A percentile compares a stretch with the other conserved stretches of the same genome.
Evolutionary conservation across 2,888 invertebrate genomes (phyloP).

Genomic region (Cantharis rufa): DNA sequence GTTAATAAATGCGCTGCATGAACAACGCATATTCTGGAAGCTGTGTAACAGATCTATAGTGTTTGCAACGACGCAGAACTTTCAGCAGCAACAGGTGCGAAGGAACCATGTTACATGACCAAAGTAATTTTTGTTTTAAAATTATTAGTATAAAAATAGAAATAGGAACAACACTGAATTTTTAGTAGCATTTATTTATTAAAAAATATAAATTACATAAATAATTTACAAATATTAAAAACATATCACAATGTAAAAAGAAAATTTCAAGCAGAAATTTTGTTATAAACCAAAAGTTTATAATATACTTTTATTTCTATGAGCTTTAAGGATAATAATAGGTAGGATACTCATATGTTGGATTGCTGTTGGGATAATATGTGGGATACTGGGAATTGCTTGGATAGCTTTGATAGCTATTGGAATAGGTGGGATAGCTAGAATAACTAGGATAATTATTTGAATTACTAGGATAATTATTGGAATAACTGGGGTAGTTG

Average conservation of each 20-base stretch:
- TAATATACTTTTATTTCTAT: not conserved
- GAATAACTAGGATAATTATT: not conserved
- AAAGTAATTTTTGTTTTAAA: not conserved
- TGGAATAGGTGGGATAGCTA: not conserved
- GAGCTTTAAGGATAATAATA: not conserved
- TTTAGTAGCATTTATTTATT: not conserved
- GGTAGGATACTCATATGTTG: not conserved
- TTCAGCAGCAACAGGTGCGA: not conserved
- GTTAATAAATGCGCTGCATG: not conserved
- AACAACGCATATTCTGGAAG: not conserved
- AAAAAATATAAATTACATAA: not conserved
- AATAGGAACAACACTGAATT: not conserved
- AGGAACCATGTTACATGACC: not conserved
- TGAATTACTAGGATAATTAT: not conserved
- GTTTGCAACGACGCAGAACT: conserved; percentile 1
- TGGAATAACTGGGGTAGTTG: not conserved
- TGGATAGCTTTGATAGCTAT: not conserved
- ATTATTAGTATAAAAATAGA: not conserved
- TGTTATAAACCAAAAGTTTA: not conserved
- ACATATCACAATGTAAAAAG: not conserved
- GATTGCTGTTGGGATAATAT: not conserved
- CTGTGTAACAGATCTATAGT: conserved; percentile 1
- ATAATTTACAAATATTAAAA: not conserved
- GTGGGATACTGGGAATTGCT: not conserved
- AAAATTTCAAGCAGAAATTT: not conserved